Base-by-base conservation (phyloP, 2,113 vertebrate genomes). In the Trochalopteron elliotii region DNA sequence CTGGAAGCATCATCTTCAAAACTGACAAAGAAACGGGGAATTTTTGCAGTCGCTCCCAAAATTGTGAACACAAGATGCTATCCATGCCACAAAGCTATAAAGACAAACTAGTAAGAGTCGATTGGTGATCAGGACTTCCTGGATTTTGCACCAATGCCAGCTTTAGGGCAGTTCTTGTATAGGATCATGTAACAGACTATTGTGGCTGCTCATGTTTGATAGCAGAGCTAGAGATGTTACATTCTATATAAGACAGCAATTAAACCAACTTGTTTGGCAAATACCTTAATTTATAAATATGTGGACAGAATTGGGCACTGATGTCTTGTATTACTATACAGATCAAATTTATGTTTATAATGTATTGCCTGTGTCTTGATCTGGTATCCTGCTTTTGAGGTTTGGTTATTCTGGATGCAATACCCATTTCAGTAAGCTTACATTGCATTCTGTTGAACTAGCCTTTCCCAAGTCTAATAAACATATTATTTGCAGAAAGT, bases 1-100 rank as follows among this genome's bases (percentile, higher is more conserved):
- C 20, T 74, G 42, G 42, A 78, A 89, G 31, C 25, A 37, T 40
- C 4, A 3, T 80, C 44, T 47, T 77, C 59, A 68, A 72, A 86
- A 39, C 59, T 86, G 37, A 83, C 65, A 65, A 49, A 69, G 31
- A 56, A 70, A 89, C 86, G 10, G 11, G 11, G 11, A 31, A 12
- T 53, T 77, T 83, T 72, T 86, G 39, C 17, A 71, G 23, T 56
- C 1, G 0, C 7, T 78, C 7, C 56, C 37, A 42, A 61, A 77
- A 49, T 7, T 40, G 11, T 25, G 42, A 70, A 35, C 0, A 0
- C 14, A 16, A 23, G 14, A 53, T 49, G 55, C 44, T 39, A 21
- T 40, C 28, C 12, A 24, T n/a, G 21, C 37, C 12, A 7, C 42
- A 42, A 56, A 14, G 23, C 25, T 81, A 5, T 50, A 59, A 71